Evolutionary conservation across 2,113 vertebrate genomes (phyloP).

Genomic region (Halcyon malimbica): DNA sequence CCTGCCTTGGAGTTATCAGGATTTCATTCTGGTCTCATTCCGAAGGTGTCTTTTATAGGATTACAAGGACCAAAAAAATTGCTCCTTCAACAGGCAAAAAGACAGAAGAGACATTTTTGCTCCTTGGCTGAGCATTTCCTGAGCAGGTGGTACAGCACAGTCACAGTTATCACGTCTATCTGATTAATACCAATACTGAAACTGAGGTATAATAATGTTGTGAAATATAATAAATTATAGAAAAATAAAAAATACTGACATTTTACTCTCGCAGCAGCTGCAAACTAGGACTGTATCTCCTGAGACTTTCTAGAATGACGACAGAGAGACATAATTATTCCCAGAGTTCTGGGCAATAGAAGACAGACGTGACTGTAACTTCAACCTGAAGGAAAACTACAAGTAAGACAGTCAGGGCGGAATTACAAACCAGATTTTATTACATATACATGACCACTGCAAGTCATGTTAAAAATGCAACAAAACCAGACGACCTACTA

Average conservation of each 20-base stretch:
- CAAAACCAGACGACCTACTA: neutral
- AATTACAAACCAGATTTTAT: neutral
- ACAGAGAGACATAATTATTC: neutral
- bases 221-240: neutral
- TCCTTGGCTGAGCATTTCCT: neutral
- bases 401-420: neutral
- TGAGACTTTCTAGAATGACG: neutral
- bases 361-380: neutral
- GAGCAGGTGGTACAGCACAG: neutral
- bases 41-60: neutral
- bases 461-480: neutral
- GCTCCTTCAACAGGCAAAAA: neutral
- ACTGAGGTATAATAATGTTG: neutral
- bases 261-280: neutral
- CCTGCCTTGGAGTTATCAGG: neutral
- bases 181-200: neutral
- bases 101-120: neutral
- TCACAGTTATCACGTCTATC: neutral
- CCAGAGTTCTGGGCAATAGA: neutral
- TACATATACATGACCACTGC: neutral
- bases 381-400: neutral
- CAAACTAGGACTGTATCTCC: neutral
- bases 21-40: neutral
- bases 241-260: neutral
- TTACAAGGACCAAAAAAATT: neutral